A percentile compares a stretch with the other conserved stretches of the same genome.
Evolutionary conservation across 2,113 vertebrate species (phyloP).

Genomic region (Caranx melampygus): DNA sequence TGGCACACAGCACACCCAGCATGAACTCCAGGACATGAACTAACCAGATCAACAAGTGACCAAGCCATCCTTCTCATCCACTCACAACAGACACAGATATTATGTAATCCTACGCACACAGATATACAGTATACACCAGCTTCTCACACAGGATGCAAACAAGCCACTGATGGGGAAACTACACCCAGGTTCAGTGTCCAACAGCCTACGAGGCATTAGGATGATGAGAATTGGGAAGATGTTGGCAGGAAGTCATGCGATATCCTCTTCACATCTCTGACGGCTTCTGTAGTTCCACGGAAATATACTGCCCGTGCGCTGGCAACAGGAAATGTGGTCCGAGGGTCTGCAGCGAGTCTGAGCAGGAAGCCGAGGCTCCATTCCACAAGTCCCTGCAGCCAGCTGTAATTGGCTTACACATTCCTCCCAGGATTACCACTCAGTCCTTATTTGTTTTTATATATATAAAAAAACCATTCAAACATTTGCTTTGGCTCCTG

Average conservation of each 20-base stretch:
- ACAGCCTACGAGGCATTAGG: conserved; percentile 33
- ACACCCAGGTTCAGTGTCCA: conserved; percentile 34
- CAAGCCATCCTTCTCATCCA: conserved; percentile 27
- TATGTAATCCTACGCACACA: conserved; percentile 35
- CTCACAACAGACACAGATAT: conserved; percentile 32
- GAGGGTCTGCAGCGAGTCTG: conserved; percentile 48
- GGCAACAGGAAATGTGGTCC: conserved; percentile 61
- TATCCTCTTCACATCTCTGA: conserved; percentile 37
- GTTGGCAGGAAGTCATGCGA: conserved; percentile 40
- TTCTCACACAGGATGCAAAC: conserved; percentile 57
- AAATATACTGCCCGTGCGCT: not conserved
- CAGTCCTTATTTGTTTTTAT: conserved; percentile 66
- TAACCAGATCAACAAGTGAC: conserved; percentile 52
- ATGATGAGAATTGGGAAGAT: conserved; percentile 41
- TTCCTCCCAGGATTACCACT: conserved; percentile 72
- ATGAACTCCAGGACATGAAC: conserved; percentile 29
- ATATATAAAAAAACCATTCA: conserved; percentile 30
- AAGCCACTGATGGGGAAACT: conserved; percentile 41
- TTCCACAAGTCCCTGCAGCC: conserved; percentile 63
- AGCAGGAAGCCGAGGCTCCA: conserved; percentile 65
- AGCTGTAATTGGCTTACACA: conserved; percentile 71
- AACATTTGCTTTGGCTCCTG: conserved; percentile 64
- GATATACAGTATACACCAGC: not conserved
- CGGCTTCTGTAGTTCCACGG: conserved; percentile 49
- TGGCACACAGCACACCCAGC: conserved; percentile 9